Conservation (phyloP, 2,113 vertebrate genomes). For the Sorex fumeus region DNA sequence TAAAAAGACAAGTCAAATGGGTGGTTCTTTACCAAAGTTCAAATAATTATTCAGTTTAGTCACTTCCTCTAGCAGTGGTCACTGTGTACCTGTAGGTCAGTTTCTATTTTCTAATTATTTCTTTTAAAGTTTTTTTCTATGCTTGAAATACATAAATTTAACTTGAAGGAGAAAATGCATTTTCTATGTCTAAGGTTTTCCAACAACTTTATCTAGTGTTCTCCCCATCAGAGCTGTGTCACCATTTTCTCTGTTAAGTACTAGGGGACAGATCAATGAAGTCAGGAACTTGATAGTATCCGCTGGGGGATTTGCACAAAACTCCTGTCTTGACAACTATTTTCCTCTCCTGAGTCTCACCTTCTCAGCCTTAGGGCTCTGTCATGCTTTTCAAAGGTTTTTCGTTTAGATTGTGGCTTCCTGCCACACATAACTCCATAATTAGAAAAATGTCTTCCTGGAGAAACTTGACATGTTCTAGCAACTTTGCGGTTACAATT, state of each 20-base stretch:
- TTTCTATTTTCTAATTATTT: background rate
- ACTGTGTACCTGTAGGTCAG: background rate
- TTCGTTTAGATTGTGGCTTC: background rate
- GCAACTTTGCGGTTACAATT: background rate
- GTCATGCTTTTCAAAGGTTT: background rate
- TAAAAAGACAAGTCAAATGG: background rate
- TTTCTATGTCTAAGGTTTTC: too few relatives aligned
- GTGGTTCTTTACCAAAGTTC: background rate
- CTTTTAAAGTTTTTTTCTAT: background rate
- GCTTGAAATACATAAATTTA: too few relatives aligned
- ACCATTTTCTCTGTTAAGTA: background rate
- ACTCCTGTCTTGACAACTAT: too few relatives aligned
- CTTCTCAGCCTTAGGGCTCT: too few relatives aligned
- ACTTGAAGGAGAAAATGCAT: too few relatives aligned
- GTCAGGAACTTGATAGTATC: too few relatives aligned
- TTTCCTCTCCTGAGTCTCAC: too few relatives aligned
- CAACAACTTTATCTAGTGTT: background rate
- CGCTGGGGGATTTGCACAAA: too few relatives aligned
- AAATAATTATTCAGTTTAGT: constrained; percentile 21
- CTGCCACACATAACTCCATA: background rate
- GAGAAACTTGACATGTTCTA: background rate
- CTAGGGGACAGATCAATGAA: background rate
- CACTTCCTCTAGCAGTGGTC: background rate
- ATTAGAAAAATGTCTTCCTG: background rate
- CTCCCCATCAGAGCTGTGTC: background rate